Evolutionary conservation across 2,888 invertebrate species (phyloP), one percentile per base, ranked within the genome.

Genomic region (Micropterix aruncella): DNA sequence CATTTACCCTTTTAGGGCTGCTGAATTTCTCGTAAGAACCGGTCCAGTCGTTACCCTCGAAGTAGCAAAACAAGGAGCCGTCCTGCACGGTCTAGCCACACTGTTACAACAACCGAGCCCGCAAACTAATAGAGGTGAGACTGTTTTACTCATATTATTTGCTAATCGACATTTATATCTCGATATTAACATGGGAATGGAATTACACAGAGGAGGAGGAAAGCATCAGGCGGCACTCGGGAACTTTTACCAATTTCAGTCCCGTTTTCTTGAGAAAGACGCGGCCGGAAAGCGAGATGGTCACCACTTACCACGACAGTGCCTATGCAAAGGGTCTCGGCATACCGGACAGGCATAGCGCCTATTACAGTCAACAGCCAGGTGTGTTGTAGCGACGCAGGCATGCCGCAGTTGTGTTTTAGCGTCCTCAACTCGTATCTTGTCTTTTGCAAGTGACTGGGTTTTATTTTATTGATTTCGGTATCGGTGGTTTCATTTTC

Each of bases 1-100:
- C n/a, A n/a, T n/a, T n/a, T n/a, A n/a, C n/a, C n/a, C n/a, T n/a
- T n/a, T n/a, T n/a, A 80, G 91, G 66, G 99, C 99, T 48, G 99
- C 99, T 2, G 93, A 96, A 61, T 88, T 92, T 61, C 77, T 99
- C 59, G 93, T 94, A 40, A 77, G 90, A 44, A 96, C 96, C 12
- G 95, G 96, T 5, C 89, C 89, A 37, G 80, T 91, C 3, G 97
- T 99, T 18, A 87, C 88, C 4, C 66, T 99, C 50, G 94, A 95
- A 63, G 96, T 99, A 47, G 95, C 94, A 17, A 97, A 97, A 65
- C 94, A 96, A 63, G 97, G 95, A 42, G 99, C 97, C 42, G 86
- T 95, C 56, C 87, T 90, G 60, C 96, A 99, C 66, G 97, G 97
- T 18, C 72, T 99, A 44, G 94, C 94, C 14, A 91, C 92, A 14